Conservation (phyloP, 2,888 invertebrate genomes). For the Cephus rjabovi region DNA sequence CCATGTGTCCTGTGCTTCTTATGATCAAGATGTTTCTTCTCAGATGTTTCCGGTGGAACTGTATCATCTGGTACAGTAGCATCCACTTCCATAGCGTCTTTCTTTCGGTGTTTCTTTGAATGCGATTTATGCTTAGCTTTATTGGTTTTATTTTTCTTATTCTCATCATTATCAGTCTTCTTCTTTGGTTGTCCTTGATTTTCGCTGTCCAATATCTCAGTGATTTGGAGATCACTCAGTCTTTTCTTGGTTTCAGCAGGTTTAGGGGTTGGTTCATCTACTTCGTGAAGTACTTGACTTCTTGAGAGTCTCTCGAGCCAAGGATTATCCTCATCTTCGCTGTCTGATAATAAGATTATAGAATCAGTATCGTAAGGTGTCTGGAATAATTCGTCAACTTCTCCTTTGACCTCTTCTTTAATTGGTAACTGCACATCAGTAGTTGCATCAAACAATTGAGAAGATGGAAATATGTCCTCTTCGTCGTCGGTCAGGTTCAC, state of each 20-base stretch:
- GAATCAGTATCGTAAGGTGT: slow-evolving; percentile 35
- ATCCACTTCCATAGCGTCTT: neutral
- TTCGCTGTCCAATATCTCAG: neutral
- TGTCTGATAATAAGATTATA: slow-evolving; percentile 47
- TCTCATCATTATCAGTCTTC: neutral
- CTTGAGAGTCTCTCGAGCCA: slow-evolving; percentile 45
- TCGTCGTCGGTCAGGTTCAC: slow-evolving; percentile 72
- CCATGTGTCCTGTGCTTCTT: neutral
- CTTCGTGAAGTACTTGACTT: slow-evolving; percentile 37
- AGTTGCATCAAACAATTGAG: slow-evolving; percentile 69
- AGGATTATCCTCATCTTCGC: slow-evolving; percentile 50
- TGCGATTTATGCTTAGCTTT: neutral
- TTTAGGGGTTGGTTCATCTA: slow-evolving; percentile 11
- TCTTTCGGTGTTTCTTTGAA: neutral
- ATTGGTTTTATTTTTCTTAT: neutral
- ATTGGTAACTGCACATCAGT: slow-evolving; percentile 30
- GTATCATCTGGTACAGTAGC: neutral
- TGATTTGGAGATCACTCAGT: neutral
- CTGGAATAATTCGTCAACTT: slow-evolving; percentile 23
- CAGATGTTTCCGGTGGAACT: neutral
- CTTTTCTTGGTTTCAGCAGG: neutral
- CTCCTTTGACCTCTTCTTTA: slow-evolving; percentile 37
- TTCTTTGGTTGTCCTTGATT: neutral
- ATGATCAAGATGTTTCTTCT: neutral
- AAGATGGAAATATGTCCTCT: slow-evolving; percentile 69